Conservation (phyloP, 2,888 invertebrate species). For the Pollenia amentaria region DNA sequence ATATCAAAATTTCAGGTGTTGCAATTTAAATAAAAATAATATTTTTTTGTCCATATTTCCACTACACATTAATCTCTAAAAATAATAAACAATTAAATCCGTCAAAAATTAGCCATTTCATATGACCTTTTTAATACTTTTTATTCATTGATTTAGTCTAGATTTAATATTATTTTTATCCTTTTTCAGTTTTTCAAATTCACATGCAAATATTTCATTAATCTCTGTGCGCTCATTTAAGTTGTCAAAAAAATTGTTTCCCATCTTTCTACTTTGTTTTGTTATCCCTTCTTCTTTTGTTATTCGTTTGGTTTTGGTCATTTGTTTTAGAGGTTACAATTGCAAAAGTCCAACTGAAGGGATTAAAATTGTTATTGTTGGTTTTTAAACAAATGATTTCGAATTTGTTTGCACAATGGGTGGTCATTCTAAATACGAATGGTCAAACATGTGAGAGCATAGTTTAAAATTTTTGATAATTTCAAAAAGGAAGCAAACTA, state of each 20-base stretch:
- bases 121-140: slow-evolving; percentile 18
- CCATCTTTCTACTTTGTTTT: slow-evolving; percentile 38
- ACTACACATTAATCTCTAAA: slow-evolving; percentile 25
- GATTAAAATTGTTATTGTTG: slow-evolving; percentile 55
- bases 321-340: slow-evolving; percentile 40
- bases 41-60: neutral
- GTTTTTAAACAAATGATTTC: neutral
- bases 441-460: slow-evolving; percentile 28
- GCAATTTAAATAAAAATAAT: neutral
- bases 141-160: slow-evolving; percentile 13
- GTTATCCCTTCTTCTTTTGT: slow-evolving; percentile 38
- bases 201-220: slow-evolving; percentile 62
- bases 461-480: neutral
- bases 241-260: slow-evolving; percentile 51
- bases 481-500: neutral
- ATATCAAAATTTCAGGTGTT: slow-evolving; percentile 43
- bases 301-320: slow-evolving; percentile 43
- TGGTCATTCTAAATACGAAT: slow-evolving; percentile 56
- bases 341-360: slow-evolving; percentile 44
- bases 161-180: slow-evolving; percentile 36
- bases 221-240: slow-evolving; percentile 54
- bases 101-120: slow-evolving; percentile 29
- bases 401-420: slow-evolving; percentile 61
- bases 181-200: slow-evolving; percentile 14
- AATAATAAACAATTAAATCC: slow-evolving; percentile 45